A percentile compares a stretch with the other conserved stretches of the same genome.
Evolutionary conservation across 2,113 vertebrate genomes (phyloP).

Genomic region (Himantopus leucocephalus): DNA sequence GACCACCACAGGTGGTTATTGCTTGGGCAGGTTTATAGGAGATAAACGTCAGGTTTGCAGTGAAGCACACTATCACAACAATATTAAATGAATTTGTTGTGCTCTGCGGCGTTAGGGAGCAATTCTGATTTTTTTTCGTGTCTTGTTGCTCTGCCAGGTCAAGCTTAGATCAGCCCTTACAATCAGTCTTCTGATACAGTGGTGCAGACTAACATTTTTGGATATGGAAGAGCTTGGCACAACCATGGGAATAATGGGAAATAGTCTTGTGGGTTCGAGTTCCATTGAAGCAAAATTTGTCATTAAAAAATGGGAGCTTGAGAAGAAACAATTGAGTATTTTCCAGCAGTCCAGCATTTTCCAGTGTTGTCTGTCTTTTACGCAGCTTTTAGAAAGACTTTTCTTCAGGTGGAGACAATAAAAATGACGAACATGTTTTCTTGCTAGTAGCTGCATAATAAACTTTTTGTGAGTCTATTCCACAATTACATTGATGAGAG

Average conservation of each 20-base stretch:
- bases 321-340: background rate
- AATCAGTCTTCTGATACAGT: background rate
- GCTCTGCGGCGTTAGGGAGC: background rate
- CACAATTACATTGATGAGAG: background rate
- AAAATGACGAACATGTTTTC: background rate
- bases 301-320: background rate
- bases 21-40: background rate
- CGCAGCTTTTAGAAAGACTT: background rate
- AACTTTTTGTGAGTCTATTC: background rate
- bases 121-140: background rate
- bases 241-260: background rate
- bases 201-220: background rate
- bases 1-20: background rate
- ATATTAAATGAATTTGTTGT: background rate
- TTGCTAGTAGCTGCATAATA: background rate
- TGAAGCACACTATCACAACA: background rate
- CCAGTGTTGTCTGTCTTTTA: background rate
- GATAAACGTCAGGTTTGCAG: background rate
- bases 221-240: background rate
- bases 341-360: background rate
- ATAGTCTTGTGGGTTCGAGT: background rate
- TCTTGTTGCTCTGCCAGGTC: background rate
- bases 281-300: background rate
- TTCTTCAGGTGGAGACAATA: background rate
- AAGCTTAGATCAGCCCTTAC: background rate